phyloP scores from a whole-genome alignment of 2,113 vertebrate genomes.

The Crotophaga sulcirostris region DNA sequence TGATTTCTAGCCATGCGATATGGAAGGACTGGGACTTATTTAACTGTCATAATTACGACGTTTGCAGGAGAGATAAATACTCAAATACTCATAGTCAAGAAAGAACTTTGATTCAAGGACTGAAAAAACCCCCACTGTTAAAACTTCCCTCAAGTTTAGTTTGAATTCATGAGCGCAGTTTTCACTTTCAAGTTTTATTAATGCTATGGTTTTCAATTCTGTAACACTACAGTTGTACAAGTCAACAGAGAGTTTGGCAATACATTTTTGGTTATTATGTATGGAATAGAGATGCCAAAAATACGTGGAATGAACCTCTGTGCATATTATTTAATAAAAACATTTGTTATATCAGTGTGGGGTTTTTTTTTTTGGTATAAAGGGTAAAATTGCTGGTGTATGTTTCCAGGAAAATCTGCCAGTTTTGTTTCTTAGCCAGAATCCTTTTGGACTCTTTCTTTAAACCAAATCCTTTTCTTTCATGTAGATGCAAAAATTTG shows the following conservation, averaged over 20 bases:
- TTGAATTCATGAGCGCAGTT: neutral
- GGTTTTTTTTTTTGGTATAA: neutral
- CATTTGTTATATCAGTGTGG: neutral
- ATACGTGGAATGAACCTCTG: neutral
- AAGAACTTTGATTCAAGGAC: neutral
- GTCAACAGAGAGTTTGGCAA: neutral
- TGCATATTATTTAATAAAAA: neutral
- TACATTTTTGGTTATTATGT: neutral
- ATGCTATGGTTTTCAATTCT: neutral
- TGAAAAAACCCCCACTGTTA: neutral
- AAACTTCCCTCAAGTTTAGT: neutral
- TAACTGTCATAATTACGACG: neutral
- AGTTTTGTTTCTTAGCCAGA: neutral
- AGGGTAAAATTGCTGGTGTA: neutral
- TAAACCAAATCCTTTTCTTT: neutral
- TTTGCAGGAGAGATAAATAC: neutral
- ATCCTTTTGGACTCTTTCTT: neutral
- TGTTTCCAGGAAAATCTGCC: neutral
- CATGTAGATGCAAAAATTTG: conserved; percentile 18
- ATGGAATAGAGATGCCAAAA: neutral
- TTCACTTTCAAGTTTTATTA: neutral
- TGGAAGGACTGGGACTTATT: neutral
- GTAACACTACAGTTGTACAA: neutral
- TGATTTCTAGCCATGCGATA: neutral
- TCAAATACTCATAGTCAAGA: neutral